These are phyloP conservation scores for Drosophila pandora DNA, from an alignment of 1,140 invertebrate genomes.

Conservation along the genomic window DNA sequence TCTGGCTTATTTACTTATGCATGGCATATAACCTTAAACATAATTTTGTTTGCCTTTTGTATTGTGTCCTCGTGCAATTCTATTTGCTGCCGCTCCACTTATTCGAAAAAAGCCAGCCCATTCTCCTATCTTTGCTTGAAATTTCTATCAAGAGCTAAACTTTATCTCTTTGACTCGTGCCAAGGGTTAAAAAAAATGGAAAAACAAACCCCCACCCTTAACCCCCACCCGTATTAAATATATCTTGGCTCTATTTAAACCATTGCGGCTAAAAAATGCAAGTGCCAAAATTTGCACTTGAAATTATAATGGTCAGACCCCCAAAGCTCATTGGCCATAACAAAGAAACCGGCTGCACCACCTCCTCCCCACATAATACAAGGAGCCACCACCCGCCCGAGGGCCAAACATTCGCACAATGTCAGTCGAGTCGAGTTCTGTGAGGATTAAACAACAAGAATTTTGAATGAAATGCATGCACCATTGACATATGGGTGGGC, in stretches of 20 bases:
- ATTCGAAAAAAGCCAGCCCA: neutral
- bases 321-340: too few species aligned
- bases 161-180: constrained; percentile 71
- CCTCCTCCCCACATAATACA: constrained; percentile 9
- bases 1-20: constrained; percentile 79
- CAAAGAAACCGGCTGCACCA: constrained; percentile 49
- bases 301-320: constrained; percentile 51
- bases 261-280: constrained; percentile 39
- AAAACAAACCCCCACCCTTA: constrained; percentile 17
- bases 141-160: constrained; percentile 48
- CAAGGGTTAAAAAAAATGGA: constrained; percentile 7
- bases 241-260: constrained; percentile 19
- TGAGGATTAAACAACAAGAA: constrained; percentile 51
- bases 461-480: constrained; percentile 51
- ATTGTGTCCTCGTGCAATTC: constrained; percentile 68
- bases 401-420: constrained; percentile 49
- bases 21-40: constrained; percentile 81
- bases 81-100: constrained; percentile 30
- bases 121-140: constrained; percentile 42
- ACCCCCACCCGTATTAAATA: too few species aligned
- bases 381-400: neutral
- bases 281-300: constrained; percentile 57
- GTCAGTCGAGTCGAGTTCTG: constrained; percentile 38
- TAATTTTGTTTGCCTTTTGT: constrained; percentile 79
- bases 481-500: constrained; percentile 58